Percentiles rank a stretch among this genome's conserved stretches.
Evolutionary conservation across 2,797 vertebrate species (phyloP).

Genomic region (Myoxocephalus aenaeus): DNA sequence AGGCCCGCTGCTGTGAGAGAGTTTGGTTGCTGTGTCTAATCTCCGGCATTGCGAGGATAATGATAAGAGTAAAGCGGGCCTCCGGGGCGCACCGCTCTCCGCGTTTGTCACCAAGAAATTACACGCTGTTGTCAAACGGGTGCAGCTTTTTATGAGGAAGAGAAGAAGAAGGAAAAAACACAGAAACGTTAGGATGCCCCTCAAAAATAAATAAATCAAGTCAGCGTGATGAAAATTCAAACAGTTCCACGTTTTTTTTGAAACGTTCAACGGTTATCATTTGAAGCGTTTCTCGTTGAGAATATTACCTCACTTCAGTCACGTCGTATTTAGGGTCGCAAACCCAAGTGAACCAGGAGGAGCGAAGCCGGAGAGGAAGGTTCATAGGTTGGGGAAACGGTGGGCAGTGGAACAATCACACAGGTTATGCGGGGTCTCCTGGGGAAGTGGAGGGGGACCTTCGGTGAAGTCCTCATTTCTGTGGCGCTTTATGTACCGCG

Average conservation of each 20-base stretch:
- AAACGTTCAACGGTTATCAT: neutral
- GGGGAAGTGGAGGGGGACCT: conserved; percentile 62
- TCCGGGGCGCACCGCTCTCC: conserved; percentile 41
- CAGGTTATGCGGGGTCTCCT: conserved; percentile 73
- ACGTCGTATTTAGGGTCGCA: neutral
- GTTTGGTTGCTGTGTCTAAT: conserved; percentile 68
- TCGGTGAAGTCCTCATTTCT: conserved; percentile 77
- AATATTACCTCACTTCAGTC: neutral
- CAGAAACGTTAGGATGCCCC: conserved; percentile 22
- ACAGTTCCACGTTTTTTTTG: neutral
- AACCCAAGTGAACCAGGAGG: neutral
- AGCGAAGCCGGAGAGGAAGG: conserved; percentile 28
- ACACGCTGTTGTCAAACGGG: conserved; percentile 58
- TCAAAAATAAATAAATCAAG: conserved; percentile 37
- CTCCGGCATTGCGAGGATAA: conserved; percentile 67
- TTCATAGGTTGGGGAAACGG: conserved; percentile 34
- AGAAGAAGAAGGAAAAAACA: conserved; percentile 4
- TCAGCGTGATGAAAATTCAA: conserved; percentile 11
- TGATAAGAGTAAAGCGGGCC: conserved; percentile 69
- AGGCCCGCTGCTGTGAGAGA: conserved; percentile 52
- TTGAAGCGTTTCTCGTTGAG: neutral
- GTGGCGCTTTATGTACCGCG: conserved; percentile 78
- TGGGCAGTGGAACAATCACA: conserved; percentile 63
- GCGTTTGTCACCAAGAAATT: conserved; percentile 67
- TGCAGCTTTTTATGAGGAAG: conserved; percentile 20